phyloP scores from a whole-genome alignment of 2,113 vertebrate genomes.

The Tupaia tana region DNA sequence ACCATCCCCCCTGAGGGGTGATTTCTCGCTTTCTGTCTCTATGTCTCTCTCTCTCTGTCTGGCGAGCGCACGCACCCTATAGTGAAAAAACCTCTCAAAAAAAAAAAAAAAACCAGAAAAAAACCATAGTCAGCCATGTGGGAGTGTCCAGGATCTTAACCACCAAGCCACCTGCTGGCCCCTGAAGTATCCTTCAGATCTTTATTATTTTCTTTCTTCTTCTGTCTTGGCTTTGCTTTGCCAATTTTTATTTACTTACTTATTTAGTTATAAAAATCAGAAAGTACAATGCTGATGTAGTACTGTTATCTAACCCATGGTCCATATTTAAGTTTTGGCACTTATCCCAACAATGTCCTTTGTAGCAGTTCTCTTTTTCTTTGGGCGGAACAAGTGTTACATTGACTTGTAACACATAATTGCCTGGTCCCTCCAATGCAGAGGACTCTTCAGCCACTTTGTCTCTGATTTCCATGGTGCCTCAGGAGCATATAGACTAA shows the following conservation, averaged over 20 bases:
- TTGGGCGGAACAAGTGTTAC: neutral
- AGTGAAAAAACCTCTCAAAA: no score
- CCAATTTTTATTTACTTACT: neutral
- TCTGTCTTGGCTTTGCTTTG: neutral
- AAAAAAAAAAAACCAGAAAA: no score
- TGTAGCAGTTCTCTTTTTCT: neutral
- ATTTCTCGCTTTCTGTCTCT: no score
- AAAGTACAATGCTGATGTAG: neutral
- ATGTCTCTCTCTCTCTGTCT: no score
- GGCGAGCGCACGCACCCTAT: no score
- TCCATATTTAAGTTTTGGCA: neutral
- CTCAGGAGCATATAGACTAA: neutral
- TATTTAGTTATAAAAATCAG: neutral
- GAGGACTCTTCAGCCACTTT: no score
- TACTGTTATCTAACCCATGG: neutral
- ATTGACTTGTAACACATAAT: neutral
- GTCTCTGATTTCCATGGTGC: no score
- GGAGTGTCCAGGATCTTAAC: no score
- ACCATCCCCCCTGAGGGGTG: no score
- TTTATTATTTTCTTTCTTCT: slow-evolving; percentile 13
- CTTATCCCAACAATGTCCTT: neutral
- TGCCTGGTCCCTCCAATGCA: neutral
- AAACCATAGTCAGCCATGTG: no score
- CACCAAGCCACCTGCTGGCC: no score
- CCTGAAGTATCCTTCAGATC: neutral